Evolutionary conservation across 2,888 invertebrate genomes (phyloP), one percentile per base, ranked within the genome.

Genomic region (Phytoseiulus persimilis): DNA sequence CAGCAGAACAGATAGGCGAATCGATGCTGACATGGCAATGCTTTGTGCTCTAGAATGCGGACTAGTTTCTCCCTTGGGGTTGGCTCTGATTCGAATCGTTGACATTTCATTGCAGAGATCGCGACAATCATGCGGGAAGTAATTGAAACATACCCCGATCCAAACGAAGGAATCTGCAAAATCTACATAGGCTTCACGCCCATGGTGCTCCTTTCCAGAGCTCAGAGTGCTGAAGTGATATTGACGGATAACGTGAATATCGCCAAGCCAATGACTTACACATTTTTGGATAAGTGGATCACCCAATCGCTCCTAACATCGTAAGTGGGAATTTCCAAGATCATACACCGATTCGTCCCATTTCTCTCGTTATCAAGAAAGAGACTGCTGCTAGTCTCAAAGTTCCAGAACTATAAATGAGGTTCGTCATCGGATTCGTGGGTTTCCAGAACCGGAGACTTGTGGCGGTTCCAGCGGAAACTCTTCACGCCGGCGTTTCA

Each of bases 401-500:
- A 1, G 9, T 9, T 39, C 39, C 9, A n/a, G n/a, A n/a, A n/a
- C 39, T 39, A 39, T 39, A 39, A 9, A n/a, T n/a, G n/a, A n/a
- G n/a, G n/a, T n/a, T n/a, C n/a, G n/a, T n/a, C n/a, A n/a, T 46
- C 14, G 65, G 18, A 28, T 2, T 28, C 18, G 1, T 23, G 65
- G 28, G 1, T 32, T 83, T 90, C 32, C 90, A 93, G 92, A 90
- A 91, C 92, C 93, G 95, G 94, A 18, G 92, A 93, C 84, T 95
- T 95, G 92, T 96, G 96, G 96, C 94, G 94, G 91, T 93, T 92
- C 0, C 94, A 95, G 91, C 94, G 96, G 32, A 95, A 95, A 92
- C 94, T 96, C 90, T 92, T 96, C 89, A 96, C 96, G 0, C 96
- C 96, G 0, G 94, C 96, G 0, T 96, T 96, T 92, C 96, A 96